Percentiles rank a stretch among this genome's conserved stretches.
Conservation (phyloP, 1,140 invertebrate genomes). For the Cotesia chilonis region DNA sequence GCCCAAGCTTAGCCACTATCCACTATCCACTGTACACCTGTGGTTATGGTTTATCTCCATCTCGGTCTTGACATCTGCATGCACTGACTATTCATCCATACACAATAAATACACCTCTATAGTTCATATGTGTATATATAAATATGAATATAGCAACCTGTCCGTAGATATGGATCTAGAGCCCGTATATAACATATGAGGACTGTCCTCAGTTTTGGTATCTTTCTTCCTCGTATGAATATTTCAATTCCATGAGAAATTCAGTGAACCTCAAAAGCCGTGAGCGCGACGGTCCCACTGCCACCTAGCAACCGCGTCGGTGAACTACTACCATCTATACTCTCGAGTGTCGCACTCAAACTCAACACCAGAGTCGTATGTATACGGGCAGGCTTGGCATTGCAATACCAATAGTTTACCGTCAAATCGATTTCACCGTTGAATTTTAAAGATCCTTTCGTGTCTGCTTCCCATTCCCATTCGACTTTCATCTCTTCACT, state of each 20-base stretch:
- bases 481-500: neutral
- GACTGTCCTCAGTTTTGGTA: constrained; percentile 5
- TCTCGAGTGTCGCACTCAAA: neutral
- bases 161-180: neutral
- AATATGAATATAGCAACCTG: neutral
- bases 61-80: neutral
- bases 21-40: constrained; percentile 5
- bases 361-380: constrained; percentile 1
- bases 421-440: constrained; percentile 38
- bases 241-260: constrained; percentile 49
- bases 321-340: neutral
- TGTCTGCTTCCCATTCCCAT: neutral
- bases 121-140: too few relatives aligned
- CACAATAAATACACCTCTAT: too few relatives aligned
- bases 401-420: constrained; percentile 27
- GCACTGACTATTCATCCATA: neutral
- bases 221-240: constrained; percentile 44
- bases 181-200: constrained; percentile 21
- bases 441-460: constrained; percentile 31
- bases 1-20: neutral
- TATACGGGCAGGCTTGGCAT: neutral
- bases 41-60: constrained; percentile 1
- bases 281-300: neutral
- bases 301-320: too few relatives aligned
- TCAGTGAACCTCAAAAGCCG: constrained; percentile 43